Conservation (phyloP, 2,797 vertebrate species). For the Prunella strophiata region DNA sequence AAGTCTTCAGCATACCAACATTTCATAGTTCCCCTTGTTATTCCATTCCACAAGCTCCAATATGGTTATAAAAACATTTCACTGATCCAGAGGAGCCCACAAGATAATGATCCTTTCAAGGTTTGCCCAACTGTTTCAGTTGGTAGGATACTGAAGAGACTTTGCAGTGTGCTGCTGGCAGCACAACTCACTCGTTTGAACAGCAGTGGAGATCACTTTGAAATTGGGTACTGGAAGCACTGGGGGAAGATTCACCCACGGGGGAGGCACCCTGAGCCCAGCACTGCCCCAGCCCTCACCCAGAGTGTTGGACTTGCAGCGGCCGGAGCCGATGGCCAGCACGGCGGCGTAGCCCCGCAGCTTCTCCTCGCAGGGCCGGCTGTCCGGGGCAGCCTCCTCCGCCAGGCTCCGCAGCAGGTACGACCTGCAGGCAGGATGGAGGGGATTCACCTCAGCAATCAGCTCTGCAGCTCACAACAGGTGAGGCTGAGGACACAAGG, state of each 20-base stretch:
- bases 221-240: fast-evolving
- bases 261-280: not conserved
- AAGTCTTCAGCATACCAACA: not conserved
- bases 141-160: not conserved
- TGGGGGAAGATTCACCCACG: not conserved
- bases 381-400: conserved; percentile 86
- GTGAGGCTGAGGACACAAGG: not conserved
- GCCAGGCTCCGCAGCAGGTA: conserved; percentile 93
- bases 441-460: not conserved
- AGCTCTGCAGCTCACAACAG: not conserved
- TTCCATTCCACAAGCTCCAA: not conserved
- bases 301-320: conserved; percentile 93
- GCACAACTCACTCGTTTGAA: not conserved
- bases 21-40: not conserved
- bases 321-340: conserved; percentile 90
- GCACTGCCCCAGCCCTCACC: conserved; percentile 75
- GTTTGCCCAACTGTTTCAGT: not conserved
- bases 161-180: not conserved
- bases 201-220: not conserved
- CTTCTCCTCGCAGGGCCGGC: conserved; percentile 87
- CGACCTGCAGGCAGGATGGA: conserved; percentile 76
- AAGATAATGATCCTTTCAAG: not conserved
- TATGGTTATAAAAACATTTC: not conserved
- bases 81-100: not conserved
- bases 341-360: conserved; percentile 93